Evolutionary conservation across 2,888 invertebrate species (phyloP).

Genomic region (Molorchus minor): DNA sequence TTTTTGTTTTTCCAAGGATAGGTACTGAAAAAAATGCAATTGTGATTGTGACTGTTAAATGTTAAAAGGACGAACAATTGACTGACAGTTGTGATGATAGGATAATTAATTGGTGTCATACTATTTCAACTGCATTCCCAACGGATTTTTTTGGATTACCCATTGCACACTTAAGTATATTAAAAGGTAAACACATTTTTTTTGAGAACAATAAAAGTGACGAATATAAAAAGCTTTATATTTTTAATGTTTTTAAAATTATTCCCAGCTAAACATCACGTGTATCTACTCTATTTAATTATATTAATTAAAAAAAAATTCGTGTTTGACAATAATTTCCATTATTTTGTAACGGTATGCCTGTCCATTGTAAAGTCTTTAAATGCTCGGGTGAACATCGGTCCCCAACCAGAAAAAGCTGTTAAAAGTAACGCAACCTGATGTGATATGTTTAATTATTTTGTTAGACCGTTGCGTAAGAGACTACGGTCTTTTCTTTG

Average conservation of each 20-base stretch:
- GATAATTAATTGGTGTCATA: background rate
- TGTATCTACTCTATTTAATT: background rate
- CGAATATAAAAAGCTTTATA: background rate
- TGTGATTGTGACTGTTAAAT: constrained; percentile 14
- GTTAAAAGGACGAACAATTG: no score
- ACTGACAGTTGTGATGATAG: constrained; percentile 22
- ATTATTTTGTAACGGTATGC: constrained; percentile 2
- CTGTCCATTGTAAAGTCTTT: constrained; percentile 7
- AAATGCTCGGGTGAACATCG: constrained; percentile 24
- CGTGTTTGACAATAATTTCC: constrained; percentile 4
- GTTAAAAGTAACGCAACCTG: constrained; percentile 19
- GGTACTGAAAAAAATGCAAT: background rate
- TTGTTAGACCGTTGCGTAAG: constrained; percentile 47
- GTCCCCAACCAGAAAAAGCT: constrained; percentile 5
- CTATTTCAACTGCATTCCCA: no score
- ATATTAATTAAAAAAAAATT: background rate
- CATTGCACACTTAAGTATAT: constrained; percentile 6
- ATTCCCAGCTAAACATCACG: background rate
- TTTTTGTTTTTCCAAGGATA: constrained; percentile 21
- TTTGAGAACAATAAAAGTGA: background rate
- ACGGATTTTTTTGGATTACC: constrained; percentile 25
- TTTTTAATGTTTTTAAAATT: background rate
- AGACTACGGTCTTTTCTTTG: constrained; percentile 54
- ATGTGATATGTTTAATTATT: constrained; percentile 26
- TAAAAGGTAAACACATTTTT: constrained; percentile 15